phyloP scores from a whole-genome alignment of 2,113 vertebrate genomes.

The Cyanoderma ruficeps region DNA sequence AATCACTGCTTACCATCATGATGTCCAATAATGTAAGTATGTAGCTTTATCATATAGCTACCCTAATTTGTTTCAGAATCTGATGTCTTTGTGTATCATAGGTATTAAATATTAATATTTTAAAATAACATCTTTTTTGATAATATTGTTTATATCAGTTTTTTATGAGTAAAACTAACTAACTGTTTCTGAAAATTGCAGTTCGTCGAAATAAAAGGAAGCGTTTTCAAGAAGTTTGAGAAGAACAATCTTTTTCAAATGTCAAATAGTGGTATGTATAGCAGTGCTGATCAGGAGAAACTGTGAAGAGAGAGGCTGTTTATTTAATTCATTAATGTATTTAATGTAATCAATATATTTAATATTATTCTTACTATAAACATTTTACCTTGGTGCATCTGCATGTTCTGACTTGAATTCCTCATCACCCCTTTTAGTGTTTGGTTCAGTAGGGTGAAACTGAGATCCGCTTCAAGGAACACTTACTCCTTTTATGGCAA shows the following conservation, averaged over 20 bases:
- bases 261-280: conserved; percentile 94
- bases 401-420: background rate
- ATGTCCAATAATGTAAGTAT: conserved; percentile 98
- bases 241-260: conserved; percentile 99
- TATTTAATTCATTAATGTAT: background rate
- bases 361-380: background rate
- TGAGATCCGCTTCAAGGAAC: background rate
- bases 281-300: background rate
- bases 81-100: background rate
- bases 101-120: background rate
- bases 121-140: background rate
- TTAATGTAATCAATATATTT: background rate
- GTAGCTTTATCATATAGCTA: background rate
- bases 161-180: background rate
- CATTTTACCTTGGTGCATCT: background rate
- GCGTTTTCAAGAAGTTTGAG: conserved; percentile 99
- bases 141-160: background rate
- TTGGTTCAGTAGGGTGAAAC: background rate
- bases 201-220: conserved; percentile 99
- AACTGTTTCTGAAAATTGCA: conserved; percentile 72
- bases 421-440: background rate
- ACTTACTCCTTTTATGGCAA: background rate
- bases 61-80: background rate
- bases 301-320: background rate
- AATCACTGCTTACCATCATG: conserved; percentile 98